These are phyloP conservation scores for Otocyon megalotis DNA, from an alignment of 2,113 vertebrate genomes.

Conservation along the genomic window DNA sequence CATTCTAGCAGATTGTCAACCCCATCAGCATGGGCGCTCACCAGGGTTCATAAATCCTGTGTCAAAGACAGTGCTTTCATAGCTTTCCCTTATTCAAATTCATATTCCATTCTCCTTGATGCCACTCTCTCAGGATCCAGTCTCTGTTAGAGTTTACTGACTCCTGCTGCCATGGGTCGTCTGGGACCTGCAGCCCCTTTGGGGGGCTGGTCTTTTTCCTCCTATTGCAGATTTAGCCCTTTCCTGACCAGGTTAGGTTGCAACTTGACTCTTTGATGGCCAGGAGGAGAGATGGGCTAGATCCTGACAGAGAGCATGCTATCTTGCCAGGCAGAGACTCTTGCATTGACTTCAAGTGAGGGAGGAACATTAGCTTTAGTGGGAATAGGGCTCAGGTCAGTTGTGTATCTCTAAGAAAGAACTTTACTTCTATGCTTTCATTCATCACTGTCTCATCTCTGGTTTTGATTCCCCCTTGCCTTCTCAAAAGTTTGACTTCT, in stretches of 20 bases:
- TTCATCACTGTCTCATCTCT: neutral
- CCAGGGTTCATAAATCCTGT: neutral
- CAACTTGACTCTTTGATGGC: neutral
- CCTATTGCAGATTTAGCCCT: neutral
- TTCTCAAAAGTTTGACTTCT: neutral
- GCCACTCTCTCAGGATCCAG: neutral
- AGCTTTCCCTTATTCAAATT: neutral
- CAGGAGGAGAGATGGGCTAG: neutral
- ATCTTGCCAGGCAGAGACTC: neutral
- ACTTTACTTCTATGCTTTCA: neutral
- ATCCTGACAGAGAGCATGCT: neutral
- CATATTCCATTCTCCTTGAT: neutral
- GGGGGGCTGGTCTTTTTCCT: neutral
- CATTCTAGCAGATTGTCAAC: neutral
- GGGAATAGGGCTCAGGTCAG: neutral
- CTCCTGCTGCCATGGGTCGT: neutral
- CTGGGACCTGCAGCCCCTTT: neutral
- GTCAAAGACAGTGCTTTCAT: neutral
- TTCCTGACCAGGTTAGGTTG: neutral
- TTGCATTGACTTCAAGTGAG: neutral
- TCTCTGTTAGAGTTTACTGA: neutral
- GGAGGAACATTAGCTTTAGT: neutral
- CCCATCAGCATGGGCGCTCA: neutral
- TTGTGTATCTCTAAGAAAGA: neutral
- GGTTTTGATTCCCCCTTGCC: neutral